Conservation (phyloP, 2,113 vertebrate species). For the Trematomus loennbergii region DNA sequence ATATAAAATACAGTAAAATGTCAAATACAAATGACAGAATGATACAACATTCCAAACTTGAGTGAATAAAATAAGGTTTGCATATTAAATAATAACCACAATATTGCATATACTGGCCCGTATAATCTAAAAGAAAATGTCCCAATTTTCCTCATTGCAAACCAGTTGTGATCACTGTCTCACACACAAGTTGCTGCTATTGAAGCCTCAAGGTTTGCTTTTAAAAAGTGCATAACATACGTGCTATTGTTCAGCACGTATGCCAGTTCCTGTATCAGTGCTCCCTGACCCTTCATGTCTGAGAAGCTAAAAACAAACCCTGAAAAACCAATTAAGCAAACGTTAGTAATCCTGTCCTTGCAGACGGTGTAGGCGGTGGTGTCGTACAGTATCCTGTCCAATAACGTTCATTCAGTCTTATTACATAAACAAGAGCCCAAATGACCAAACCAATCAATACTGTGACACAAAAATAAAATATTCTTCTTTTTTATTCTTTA, state of each 20-base stretch:
- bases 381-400: not conserved
- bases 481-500: too few relatives aligned
- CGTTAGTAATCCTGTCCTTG: slow-evolving; percentile 71
- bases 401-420: not conserved
- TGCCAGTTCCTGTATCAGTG: slow-evolving; percentile 2
- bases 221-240: not conserved
- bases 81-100: not conserved
- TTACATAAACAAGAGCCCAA: not conserved
- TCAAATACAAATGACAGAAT: not conserved
- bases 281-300: slow-evolving; percentile 28
- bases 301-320: slow-evolving; percentile 68
- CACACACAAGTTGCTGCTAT: not conserved
- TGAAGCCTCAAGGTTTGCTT: not conserved
- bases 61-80: not conserved
- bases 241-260: not conserved
- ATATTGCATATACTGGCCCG: not conserved
- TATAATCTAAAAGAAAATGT: not conserved
- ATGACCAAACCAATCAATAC: too few relatives aligned
- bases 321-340: slow-evolving; percentile 81
- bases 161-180: not conserved
- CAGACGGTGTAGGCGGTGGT: slow-evolving; percentile 2
- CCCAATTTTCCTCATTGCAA: not conserved
- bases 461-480: too few relatives aligned
- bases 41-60: not conserved
- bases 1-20: too few relatives aligned